Percentiles rank a stretch among this genome's conserved stretches.
Conservation (phyloP, 2,797 vertebrate species). For the Rhodeus uyekii region DNA sequence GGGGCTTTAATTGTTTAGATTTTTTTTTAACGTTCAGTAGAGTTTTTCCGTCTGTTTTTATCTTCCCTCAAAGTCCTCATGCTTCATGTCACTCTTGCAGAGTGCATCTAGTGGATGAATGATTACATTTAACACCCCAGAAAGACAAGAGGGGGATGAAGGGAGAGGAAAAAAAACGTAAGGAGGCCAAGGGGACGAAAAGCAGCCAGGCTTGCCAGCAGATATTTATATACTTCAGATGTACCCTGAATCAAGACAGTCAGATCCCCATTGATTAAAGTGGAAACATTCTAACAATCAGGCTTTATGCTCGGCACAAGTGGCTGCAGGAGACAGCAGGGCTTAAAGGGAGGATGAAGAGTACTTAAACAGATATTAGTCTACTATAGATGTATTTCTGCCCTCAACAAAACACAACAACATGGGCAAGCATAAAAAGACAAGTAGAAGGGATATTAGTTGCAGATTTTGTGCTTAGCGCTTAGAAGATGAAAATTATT, state of each 20-base stretch:
- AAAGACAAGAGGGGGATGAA: conserved; percentile 41
- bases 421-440: conserved; percentile 22
- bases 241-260: conserved; percentile 72
- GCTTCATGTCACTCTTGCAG: conserved; percentile 61
- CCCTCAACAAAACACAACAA: conserved; percentile 42
- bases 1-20: conserved; percentile 60
- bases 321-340: conserved; percentile 56
- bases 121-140: conserved; percentile 62
- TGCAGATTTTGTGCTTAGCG: neutral
- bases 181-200: conserved; percentile 46
- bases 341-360: conserved; percentile 60
- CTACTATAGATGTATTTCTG: conserved; percentile 47
- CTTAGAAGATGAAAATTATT: conserved; percentile 21
- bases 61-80: conserved; percentile 59
- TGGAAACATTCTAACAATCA: conserved; percentile 76
- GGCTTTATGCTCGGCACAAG: conserved; percentile 59
- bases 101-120: conserved; percentile 61
- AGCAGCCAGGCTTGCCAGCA: conserved; percentile 69
- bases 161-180: conserved; percentile 43
- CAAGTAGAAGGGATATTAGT: conserved; percentile 11
- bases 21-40: conserved; percentile 29
- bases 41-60: conserved; percentile 58
- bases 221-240: conserved; percentile 76
- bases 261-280: conserved; percentile 78
- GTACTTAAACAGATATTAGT: conserved; percentile 50